Conservation (phyloP, 2,797 vertebrate genomes). For the Lophius americanus region DNA sequence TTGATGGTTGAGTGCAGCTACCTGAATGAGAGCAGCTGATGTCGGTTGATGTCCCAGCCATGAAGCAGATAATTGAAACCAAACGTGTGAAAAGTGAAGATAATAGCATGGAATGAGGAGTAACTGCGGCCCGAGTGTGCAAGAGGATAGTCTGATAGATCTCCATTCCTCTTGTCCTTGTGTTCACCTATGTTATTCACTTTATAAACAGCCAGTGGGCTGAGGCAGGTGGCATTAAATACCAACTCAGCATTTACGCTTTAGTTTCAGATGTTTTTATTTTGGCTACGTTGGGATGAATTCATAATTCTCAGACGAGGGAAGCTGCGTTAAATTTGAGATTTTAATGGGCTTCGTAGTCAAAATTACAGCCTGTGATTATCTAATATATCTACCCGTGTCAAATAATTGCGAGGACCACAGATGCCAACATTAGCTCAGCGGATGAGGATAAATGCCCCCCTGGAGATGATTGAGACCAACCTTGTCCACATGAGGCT, state of each 20-base stretch:
- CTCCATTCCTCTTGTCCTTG: no score
- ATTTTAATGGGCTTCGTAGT: background rate
- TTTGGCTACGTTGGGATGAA: background rate
- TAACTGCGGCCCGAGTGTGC: no score
- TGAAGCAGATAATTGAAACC: no score
- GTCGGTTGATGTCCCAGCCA: no score
- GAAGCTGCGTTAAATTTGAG: background rate
- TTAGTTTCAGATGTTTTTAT: background rate
- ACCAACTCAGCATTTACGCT: background rate
- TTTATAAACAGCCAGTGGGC: no score
- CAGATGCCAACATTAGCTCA: constrained; percentile 51
- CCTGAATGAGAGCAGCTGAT: no score
- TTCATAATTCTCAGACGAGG: background rate
- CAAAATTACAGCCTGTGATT: constrained; percentile 4
- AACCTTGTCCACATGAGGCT: constrained; percentile 44
- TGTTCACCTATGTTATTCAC: no score
- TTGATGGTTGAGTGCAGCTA: no score
- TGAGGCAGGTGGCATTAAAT: background rate
- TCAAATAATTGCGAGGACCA: constrained; percentile 25
- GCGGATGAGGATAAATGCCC: constrained; percentile 40
- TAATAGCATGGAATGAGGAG: no score
- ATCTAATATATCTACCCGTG: constrained; percentile 25
- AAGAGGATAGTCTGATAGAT: no score
- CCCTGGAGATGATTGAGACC: constrained; percentile 41
- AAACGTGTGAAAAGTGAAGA: no score